phyloP scores from a whole-genome alignment of 2,888 invertebrate genomes.

The Theristus sp. region DNA sequence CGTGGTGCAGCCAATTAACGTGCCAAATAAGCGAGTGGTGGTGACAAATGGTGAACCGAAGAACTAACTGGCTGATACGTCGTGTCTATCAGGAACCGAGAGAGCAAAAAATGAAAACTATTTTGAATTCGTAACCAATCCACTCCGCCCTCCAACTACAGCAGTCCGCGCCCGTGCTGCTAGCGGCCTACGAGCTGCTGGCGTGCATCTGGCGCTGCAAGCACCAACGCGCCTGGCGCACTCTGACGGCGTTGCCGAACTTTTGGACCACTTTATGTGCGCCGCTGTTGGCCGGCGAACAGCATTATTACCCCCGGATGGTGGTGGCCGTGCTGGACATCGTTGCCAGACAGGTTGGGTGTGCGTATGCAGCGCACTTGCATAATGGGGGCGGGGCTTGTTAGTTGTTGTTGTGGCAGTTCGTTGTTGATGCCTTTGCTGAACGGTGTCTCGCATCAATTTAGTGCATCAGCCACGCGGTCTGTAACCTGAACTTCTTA shows the following conservation, averaged over 20 bases:
- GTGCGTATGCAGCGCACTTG: too few species aligned
- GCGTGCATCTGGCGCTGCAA: not conserved
- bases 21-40: too few species aligned
- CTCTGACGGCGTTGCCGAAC: not conserved
- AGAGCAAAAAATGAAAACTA: too few species aligned
- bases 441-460: too few species aligned
- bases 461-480: too few species aligned
- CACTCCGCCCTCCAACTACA: not conserved
- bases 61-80: not conserved
- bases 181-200: not conserved
- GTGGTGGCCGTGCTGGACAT: not conserved
- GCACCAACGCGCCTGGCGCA: not conserved
- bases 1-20: too few species aligned
- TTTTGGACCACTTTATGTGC: not conserved
- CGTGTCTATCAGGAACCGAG: not conserved
- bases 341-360: not conserved
- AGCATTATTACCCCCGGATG: not conserved
- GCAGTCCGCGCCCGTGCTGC: not conserved
- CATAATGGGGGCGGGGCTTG: too few species aligned
- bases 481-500: too few species aligned
- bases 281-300: not conserved
- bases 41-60: too few species aligned
- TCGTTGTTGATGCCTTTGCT: too few species aligned
- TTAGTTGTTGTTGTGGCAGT: too few species aligned
- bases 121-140: not conserved